A percentile compares a stretch with the other conserved stretches of the same genome.
These are phyloP conservation scores for Xyrauchen texanus DNA, from an alignment of 2,113 vertebrate species.

Conservation along the genomic window DNA sequence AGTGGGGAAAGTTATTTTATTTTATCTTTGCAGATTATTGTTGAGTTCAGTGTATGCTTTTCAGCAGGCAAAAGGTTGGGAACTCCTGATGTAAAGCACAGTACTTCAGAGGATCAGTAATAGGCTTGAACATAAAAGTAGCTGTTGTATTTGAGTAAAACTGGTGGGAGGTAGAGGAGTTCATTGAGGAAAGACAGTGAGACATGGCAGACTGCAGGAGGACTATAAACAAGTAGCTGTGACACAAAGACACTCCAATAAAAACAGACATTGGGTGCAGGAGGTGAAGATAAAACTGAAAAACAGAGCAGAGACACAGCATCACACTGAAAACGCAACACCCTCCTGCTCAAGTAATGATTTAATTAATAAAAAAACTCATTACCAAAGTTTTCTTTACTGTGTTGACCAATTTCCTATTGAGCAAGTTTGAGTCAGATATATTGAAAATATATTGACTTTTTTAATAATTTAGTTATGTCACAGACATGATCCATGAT, in stretches of 20 bases:
- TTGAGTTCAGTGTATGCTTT: no score
- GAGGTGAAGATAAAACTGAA: neutral
- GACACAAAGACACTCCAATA: constrained; percentile 33
- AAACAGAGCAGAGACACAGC: neutral
- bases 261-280: neutral
- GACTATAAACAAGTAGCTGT: constrained; percentile 3
- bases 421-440: no score
- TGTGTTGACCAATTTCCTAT: no score
- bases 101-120: no score
- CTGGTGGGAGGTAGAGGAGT: constrained; percentile 3
- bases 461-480: no score
- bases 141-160: neutral
- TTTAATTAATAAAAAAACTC: constrained; percentile 45
- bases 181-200: neutral
- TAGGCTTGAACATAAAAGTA: no score
- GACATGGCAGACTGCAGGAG: constrained; percentile 15
- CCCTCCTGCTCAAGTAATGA: neutral
- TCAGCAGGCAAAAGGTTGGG: no score
- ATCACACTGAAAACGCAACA: constrained; percentile 20
- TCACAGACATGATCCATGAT: no score
- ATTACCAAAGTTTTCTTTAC: neutral
- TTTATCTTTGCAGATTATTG: no score
- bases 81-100: no score
- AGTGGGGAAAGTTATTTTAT: no score
- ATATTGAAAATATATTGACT: no score